Evolutionary conservation across 2,113 vertebrate species (phyloP).

Genomic region (Leucosticte australis): DNA sequence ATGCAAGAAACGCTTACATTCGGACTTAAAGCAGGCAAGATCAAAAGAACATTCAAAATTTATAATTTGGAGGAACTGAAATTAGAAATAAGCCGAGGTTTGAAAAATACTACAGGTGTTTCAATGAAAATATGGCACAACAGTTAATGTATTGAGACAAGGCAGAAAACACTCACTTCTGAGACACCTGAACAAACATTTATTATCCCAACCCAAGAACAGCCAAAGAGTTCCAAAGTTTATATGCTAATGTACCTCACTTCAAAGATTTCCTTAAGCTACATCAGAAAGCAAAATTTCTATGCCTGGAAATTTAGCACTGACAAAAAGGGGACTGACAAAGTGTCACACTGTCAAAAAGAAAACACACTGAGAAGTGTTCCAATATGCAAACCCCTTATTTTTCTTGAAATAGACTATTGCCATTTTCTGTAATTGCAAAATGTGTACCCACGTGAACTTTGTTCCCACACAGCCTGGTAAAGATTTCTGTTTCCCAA

Average conservation of each 20-base stretch:
- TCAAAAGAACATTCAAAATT: neutral
- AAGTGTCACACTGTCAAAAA: neutral
- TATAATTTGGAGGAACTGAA: neutral
- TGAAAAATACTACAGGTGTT: neutral
- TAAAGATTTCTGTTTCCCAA: neutral
- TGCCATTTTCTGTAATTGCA: neutral
- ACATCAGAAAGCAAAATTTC: neutral
- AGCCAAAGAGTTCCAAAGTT: neutral
- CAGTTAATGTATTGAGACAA: neutral
- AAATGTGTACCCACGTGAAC: neutral
- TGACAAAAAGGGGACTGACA: neutral
- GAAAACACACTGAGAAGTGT: neutral
- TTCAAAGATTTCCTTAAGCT: conserved; percentile 32
- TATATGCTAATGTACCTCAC: conserved; percentile 15
- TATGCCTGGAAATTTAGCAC: neutral
- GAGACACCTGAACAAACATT: conserved; percentile 46
- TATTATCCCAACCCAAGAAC: neutral
- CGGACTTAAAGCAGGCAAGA: neutral
- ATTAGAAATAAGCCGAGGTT: neutral
- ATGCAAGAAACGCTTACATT: neutral
- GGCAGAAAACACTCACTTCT: neutral
- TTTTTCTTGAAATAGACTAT: neutral
- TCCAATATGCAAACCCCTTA: neutral
- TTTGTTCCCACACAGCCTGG: neutral
- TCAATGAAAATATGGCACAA: neutral